Evolutionary conservation across 2,113 vertebrate genomes (phyloP), one percentile per base, ranked within the genome.

Genomic region (Smithornis capensis): DNA sequence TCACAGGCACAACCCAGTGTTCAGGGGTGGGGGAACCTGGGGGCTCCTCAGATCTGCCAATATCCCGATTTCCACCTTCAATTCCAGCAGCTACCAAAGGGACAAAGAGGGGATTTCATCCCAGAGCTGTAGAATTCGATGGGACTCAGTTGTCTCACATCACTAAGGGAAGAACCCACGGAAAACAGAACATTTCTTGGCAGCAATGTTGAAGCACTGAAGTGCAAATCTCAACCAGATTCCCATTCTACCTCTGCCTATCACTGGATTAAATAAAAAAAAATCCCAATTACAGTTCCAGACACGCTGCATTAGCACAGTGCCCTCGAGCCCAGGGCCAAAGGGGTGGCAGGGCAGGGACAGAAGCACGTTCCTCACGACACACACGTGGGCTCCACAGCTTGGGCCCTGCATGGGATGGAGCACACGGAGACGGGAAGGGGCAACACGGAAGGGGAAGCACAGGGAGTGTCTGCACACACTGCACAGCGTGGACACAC

Each of bases 31-130:
- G 16, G 56, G 2, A 5, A 10, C 44, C 11, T 0, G 37, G 69
- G 55, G 76, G 75, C 78, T 89, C 91, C 90, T 52, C 91, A 91
- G 45, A 88, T 89, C 92, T 93, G 94, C 93, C 88, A 94, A 37
- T 15, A 55, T 31, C 92, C 85, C 80, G 87, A 94, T 56, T 94
- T 65, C 95, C 35, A 25, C 35, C 7, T 24, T 17, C 64, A 67
- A 62, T 77, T 81, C 55, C 87, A 96, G 83, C 82, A 65, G 53
- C 75, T 42, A 47, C 53, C 83, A 15, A 95, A 5, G 28, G 69
- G 44, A 85, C 60, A 56, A 85, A 95, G 62, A 69, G 93, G 77
- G 59, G 91, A 12, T 38, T 91, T 73, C 78, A 73, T 90, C 87
- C 68, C 7, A 2, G 90, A 89, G 77, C 7, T 35, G 37, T 19